Evolutionary conservation across 1,140 invertebrate species (phyloP), one percentile per base, ranked within the genome.

Genomic region (Campodea augens): DNA sequence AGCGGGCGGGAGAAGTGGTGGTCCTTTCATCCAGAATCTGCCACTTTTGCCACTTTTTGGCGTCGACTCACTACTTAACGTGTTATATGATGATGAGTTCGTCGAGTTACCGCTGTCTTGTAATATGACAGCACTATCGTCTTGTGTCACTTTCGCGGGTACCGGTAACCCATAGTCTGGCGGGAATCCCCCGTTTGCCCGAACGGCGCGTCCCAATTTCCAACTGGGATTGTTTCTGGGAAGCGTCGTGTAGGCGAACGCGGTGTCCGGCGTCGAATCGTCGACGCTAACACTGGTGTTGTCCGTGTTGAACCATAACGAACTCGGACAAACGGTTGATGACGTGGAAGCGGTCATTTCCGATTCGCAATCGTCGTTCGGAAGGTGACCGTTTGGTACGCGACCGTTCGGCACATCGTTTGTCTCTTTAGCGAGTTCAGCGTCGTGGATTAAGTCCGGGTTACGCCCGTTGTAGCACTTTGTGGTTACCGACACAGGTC

Each of bases 21-120:
- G 77, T 45, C 81, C 80, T 41, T 80, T 77, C 55, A 85, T 81
- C 81, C 81, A 86, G 44, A 86, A 79, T 24, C 81, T 70, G 15
- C 27, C 36, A 27, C 44, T 27, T 25, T 37, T 37, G 44, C 36
- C 36, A 25, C 27, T 45, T 39, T 44, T 57, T 42, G 52, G 52
- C 2, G 55, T 50, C 44, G 55, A 57, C 21, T 52, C 57, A 27
- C 38, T 42, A 53, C 58, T 25, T 49, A 53, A 44, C 10, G 24
- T 43, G 38, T 7, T 22, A 22, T 13, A 18, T 15, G 51, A 43
- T 38, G 49, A 20, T 4, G 43, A 25, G 15, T 42, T 25, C 20
- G 56, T 52, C 15, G 51, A 46, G n/a, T 32, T 15, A 19, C 12
- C 22, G 37, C 15, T 15, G 19, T 10, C 32, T 38, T 23, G 44